Evolutionary conservation across 2,888 invertebrate genomes (phyloP).

Genomic region (Mythimna ferrago): DNA sequence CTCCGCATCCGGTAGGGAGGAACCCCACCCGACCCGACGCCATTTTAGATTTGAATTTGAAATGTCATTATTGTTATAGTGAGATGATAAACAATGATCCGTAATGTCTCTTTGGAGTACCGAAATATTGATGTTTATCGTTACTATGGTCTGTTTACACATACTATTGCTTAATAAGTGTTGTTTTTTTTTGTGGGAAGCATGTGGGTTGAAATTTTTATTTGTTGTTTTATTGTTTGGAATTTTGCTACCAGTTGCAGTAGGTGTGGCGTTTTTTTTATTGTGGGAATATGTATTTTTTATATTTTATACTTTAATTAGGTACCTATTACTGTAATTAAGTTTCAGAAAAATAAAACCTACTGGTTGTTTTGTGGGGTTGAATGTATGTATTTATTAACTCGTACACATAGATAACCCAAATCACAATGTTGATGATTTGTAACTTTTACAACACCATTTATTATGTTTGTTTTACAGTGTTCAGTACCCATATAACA

Average conservation of each 20-base stretch:
- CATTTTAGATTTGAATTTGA: conserved; percentile 83
- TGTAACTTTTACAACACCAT: no score
- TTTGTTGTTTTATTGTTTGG: conserved; percentile 24
- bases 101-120: conserved; percentile 62
- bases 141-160: conserved; percentile 57
- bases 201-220: conserved; percentile 27
- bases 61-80: conserved; percentile 78
- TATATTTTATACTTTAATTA: background rate
- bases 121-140: conserved; percentile 60
- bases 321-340: background rate
- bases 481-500: background rate
- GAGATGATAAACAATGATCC: conserved; percentile 68
- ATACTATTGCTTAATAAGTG: conserved; percentile 59
- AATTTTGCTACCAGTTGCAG: background rate
- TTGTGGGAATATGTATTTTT: background rate
- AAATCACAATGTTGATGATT: no score
- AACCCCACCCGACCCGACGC: conserved; percentile 81
- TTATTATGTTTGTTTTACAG: no score
- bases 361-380: background rate
- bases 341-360: background rate
- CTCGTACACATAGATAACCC: no score
- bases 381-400: background rate
- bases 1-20: conserved; percentile 81
- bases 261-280: conserved; percentile 6
- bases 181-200: conserved; percentile 37